Evolutionary conservation across 2,888 invertebrate species (phyloP).

Genomic region (Sympetrum striolatum): DNA sequence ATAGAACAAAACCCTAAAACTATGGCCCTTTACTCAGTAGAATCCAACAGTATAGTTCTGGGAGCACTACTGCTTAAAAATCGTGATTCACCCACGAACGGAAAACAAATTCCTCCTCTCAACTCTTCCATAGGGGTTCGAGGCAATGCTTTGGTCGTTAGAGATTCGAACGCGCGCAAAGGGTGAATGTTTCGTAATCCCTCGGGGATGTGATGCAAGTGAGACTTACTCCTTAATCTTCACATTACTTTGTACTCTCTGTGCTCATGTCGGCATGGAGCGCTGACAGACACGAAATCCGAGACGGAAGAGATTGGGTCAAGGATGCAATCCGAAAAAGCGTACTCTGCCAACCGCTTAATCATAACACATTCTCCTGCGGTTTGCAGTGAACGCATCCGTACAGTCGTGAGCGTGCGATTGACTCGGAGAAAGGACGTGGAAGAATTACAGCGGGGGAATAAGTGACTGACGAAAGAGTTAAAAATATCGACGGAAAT

Average conservation of each 20-base stretch:
- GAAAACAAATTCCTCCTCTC: too few relatives aligned
- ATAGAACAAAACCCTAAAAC: too few relatives aligned
- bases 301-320: background rate
- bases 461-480: too few relatives aligned
- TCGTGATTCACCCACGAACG: too few relatives aligned
- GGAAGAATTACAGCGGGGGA: background rate
- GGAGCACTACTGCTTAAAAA: too few relatives aligned
- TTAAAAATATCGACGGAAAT: too few relatives aligned
- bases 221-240: background rate
- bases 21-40: too few relatives aligned
- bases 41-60: too few relatives aligned
- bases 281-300: background rate
- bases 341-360: background rate
- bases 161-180: too few relatives aligned
- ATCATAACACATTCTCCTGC: background rate
- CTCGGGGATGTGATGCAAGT: background rate
- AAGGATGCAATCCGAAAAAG: background rate
- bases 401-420: background rate
- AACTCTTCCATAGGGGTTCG: too few relatives aligned
- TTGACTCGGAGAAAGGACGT: background rate
- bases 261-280: background rate
- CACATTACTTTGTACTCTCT: background rate
- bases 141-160: too few relatives aligned
- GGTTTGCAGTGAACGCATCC: background rate
- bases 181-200: background rate